Conservation (phyloP, 2,797 vertebrate species). For the Coranthus polyacanthus region DNA sequence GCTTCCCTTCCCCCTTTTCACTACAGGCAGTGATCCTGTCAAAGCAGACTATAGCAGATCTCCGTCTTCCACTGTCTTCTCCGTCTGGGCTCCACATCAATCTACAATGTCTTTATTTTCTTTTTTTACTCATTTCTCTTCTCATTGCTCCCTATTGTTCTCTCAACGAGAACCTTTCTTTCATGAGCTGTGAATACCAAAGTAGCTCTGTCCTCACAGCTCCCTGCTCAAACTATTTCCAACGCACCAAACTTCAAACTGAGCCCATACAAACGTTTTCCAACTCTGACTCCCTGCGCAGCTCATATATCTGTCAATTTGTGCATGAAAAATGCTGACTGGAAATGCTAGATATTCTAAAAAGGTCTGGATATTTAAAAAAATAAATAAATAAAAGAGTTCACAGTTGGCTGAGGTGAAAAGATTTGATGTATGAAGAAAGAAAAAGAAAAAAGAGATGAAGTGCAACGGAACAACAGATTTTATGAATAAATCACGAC, state of each 20-base stretch:
- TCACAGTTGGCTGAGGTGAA: no score
- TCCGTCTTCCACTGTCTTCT: slow-evolving; percentile 16
- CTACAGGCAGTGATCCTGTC: slow-evolving; percentile 42
- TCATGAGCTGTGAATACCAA: slow-evolving; percentile 65
- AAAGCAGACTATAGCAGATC: slow-evolving; percentile 46
- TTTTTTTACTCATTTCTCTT: not conserved
- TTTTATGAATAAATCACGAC: no score
- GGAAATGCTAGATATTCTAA: no score
- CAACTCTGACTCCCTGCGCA: no score
- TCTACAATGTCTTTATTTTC: not conserved
- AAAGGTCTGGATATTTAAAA: no score
- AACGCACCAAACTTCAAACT: slow-evolving; percentile 19
- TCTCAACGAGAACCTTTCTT: slow-evolving; percentile 24
- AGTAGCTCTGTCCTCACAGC: slow-evolving; percentile 43
- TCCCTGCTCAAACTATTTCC: slow-evolving; percentile 31
- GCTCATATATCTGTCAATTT: not conserved
- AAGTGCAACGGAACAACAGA: no score
- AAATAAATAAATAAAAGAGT: no score
- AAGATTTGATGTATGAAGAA: no score
- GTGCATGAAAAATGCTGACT: no score
- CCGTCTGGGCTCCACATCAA: not conserved
- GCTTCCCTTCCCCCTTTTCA: not conserved
- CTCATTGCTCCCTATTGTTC: not conserved
- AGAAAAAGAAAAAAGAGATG: no score
- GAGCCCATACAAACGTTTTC: not conserved